Conservation (phyloP, 2,888 invertebrate species). For the Sphinx pinastri region DNA sequence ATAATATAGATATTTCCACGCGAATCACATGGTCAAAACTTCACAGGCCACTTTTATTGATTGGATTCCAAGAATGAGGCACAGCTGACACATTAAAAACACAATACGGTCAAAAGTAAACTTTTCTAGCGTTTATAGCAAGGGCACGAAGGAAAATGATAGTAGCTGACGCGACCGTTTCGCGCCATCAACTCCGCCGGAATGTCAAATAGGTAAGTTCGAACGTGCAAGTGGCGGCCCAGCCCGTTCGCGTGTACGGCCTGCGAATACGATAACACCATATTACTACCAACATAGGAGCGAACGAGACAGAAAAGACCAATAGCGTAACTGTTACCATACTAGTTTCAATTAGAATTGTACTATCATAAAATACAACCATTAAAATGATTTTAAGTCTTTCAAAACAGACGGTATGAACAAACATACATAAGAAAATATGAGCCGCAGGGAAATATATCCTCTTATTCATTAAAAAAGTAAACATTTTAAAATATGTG, state of each 20-base stretch:
- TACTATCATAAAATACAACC: not conserved
- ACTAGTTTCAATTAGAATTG: slow-evolving; percentile 8
- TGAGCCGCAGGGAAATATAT: no score
- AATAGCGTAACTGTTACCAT: not conserved
- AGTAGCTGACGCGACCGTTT: slow-evolving; percentile 58
- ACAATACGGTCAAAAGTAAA: slow-evolving; percentile 48
- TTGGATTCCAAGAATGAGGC: not conserved
- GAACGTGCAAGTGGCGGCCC: slow-evolving; percentile 25
- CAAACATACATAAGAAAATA: no score
- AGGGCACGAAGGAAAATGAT: slow-evolving; percentile 46
- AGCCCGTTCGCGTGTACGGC: slow-evolving; percentile 40
- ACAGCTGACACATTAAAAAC: slow-evolving; percentile 1
- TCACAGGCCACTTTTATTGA: slow-evolving; percentile 30
- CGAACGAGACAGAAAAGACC: slow-evolving; percentile 35
- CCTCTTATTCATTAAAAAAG: no score
- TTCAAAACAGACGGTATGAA: slow-evolving; percentile 6
- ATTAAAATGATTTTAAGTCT: slow-evolving; percentile 1
- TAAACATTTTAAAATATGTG: no score
- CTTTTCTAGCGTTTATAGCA: slow-evolving; percentile 52
- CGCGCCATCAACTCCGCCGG: slow-evolving; percentile 59
- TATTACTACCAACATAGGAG: slow-evolving; percentile 49
- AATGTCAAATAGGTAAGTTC: slow-evolving; percentile 50
- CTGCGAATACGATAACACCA: slow-evolving; percentile 56
- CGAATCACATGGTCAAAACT: slow-evolving; percentile 48
- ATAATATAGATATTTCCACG: slow-evolving; percentile 41